A percentile compares a stretch with the other conserved stretches of the same genome.
These are phyloP conservation scores for Lacanobia oleracea DNA, from an alignment of 2,888 invertebrate species.

Conservation along the genomic window DNA sequence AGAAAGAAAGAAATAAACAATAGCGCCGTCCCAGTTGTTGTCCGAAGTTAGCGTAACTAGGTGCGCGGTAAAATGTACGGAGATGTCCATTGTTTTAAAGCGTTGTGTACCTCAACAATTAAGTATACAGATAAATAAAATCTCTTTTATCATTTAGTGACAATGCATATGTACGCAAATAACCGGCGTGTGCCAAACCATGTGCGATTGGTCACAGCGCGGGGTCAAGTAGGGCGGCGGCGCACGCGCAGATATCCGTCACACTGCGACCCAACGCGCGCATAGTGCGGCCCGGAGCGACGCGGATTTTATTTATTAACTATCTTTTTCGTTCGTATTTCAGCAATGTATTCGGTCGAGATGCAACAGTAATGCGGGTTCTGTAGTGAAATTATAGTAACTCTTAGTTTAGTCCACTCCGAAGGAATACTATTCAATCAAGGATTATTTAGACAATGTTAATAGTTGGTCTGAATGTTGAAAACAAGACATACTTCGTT, in stretches of 20 bases:
- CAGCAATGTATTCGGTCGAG: background rate
- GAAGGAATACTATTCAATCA: too few species aligned
- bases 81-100: too few species aligned
- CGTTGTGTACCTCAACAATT: too few species aligned
- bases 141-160: background rate
- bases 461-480: too few species aligned
- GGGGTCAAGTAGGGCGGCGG: slow-evolving; percentile 32
- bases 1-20: slow-evolving; percentile 47
- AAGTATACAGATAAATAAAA: background rate
- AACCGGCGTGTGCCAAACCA: slow-evolving; percentile 20
- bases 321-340: background rate
- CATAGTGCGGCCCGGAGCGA: slow-evolving; percentile 1
- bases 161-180: slow-evolving; percentile 1
- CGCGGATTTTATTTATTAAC: slow-evolving; percentile 5
- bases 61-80: slow-evolving; percentile 15
- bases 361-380: too few species aligned
- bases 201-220: slow-evolving; percentile 37
- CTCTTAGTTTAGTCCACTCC: too few species aligned
- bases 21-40: slow-evolving; percentile 47
- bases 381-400: too few species aligned
- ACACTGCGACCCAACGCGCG: slow-evolving; percentile 18
- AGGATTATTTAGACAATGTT: too few species aligned
- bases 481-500: too few species aligned
- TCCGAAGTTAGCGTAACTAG: slow-evolving; percentile 41
- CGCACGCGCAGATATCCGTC: slow-evolving; percentile 44